These are phyloP conservation scores for Fulmarus glacialis DNA, from an alignment of 2,113 vertebrate species.

Conservation along the genomic window DNA sequence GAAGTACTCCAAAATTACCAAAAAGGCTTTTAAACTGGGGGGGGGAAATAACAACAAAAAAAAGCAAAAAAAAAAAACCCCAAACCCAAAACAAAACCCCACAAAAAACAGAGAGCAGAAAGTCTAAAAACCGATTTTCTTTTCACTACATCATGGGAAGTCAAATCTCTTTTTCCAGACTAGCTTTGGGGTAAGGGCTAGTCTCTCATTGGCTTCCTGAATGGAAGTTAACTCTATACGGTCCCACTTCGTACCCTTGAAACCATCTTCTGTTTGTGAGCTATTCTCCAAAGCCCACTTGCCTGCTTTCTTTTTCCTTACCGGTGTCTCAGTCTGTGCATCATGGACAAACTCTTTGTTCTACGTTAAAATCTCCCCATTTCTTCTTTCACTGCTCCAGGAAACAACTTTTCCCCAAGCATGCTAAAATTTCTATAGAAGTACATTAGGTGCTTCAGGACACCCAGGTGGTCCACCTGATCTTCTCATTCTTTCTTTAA, in stretches of 20 bases:
- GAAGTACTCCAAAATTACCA: background rate
- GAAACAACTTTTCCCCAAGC: background rate
- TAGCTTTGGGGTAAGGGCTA: background rate
- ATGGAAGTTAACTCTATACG: background rate
- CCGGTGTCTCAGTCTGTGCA: fast-evolving
- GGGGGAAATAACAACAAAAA: background rate
- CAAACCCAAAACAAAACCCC: background rate
- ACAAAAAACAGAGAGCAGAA: background rate
- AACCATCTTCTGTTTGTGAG: background rate
- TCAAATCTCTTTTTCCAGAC: background rate
- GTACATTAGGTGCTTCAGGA: background rate
- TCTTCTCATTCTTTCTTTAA: background rate
- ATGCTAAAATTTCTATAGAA: background rate
- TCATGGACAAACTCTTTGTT: background rate
- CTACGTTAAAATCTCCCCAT: background rate
- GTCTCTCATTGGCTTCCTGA: background rate
- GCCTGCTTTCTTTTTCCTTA: background rate
- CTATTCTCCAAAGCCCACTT: background rate
- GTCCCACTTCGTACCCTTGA: background rate
- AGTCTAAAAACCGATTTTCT: background rate
- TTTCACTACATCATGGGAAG: fast-evolving
- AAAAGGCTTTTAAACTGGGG: background rate
- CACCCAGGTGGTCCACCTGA: background rate
- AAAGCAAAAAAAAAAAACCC: background rate
- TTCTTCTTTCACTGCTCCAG: background rate